Evolutionary conservation across 2,888 invertebrate species (phyloP).

Genomic region (Drosophila vallismaia): DNA sequence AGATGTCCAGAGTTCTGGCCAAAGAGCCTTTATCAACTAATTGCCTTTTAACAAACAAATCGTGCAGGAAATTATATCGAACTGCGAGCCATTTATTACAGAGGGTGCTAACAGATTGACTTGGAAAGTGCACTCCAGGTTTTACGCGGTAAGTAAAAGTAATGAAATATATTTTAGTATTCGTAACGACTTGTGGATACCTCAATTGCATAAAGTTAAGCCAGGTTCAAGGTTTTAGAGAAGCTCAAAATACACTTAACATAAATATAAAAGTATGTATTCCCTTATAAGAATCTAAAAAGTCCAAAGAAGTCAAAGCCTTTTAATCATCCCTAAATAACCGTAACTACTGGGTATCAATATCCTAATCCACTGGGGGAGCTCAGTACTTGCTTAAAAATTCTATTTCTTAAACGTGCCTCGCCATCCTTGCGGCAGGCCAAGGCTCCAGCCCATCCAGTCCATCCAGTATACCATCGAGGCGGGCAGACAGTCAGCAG

Average conservation of each 20-base stretch:
- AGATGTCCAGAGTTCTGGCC: not conserved
- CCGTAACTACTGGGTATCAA: not conserved
- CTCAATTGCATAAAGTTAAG: not conserved
- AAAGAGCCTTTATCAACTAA: constrained; percentile 62
- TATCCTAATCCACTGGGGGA: constrained; percentile 40
- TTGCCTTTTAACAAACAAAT: constrained; percentile 79
- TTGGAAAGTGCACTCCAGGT: constrained; percentile 4
- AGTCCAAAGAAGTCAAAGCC: not conserved
- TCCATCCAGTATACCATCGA: constrained; percentile 53
- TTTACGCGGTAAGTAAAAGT: constrained; percentile 7
- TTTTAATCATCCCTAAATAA: too few species aligned
- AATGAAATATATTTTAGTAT: not conserved
- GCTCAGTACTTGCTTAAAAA: constrained; percentile 75
- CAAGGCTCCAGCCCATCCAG: constrained; percentile 39
- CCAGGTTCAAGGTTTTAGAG: too few species aligned
- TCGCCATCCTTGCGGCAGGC: constrained; percentile 56
- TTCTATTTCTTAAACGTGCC: constrained; percentile 79
- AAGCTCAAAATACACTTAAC: too few species aligned
- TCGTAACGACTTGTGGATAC: not conserved
- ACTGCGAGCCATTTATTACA: constrained; percentile 67
- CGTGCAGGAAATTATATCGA: constrained; percentile 80
- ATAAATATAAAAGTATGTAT: too few species aligned
- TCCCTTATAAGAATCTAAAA: not conserved
- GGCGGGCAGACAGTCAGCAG: constrained; percentile 44
- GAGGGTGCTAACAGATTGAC: constrained; percentile 48